Evolutionary conservation across 2,113 vertebrate species (phyloP).

Genomic region (Columba livia): DNA sequence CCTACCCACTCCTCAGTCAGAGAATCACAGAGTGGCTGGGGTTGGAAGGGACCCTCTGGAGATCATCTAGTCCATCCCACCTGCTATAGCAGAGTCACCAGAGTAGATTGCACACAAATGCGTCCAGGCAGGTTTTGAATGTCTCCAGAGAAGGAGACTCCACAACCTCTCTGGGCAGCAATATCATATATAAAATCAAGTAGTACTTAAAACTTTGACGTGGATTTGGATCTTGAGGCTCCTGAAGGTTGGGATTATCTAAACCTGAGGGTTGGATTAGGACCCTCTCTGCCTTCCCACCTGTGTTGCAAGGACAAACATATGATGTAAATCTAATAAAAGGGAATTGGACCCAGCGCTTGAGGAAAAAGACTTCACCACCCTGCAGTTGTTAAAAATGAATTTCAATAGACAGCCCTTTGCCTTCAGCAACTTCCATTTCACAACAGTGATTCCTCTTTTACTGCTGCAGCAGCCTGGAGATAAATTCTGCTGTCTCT

Average conservation of each 20-base stretch:
- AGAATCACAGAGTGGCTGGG: too few species aligned
- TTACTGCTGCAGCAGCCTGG: neutral
- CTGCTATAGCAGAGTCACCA: too few species aligned
- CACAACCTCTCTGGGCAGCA: too few species aligned
- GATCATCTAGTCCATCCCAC: too few species aligned
- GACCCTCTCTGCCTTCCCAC: neutral
- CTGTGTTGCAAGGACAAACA: neutral
- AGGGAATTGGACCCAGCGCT: neutral
- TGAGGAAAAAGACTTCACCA: neutral
- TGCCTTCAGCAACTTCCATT: neutral
- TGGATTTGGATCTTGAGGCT: neutral
- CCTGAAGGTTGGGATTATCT: neutral
- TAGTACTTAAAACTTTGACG: neutral
- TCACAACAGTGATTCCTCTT: neutral
- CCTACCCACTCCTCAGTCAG: neutral
- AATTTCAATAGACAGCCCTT: neutral
- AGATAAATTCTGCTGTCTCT: neutral
- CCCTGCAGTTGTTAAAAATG: neutral
- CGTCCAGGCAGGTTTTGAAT: too few species aligned
- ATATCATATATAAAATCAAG: neutral
- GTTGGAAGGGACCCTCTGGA: too few species aligned
- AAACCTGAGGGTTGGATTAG: neutral
- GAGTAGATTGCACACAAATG: too few species aligned
- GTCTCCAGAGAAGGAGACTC: too few species aligned
- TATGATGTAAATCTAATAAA: rapidly evolving